Evolutionary conservation across 2,888 invertebrate genomes (phyloP).

Genomic region (Latrodectus hesperus): DNA sequence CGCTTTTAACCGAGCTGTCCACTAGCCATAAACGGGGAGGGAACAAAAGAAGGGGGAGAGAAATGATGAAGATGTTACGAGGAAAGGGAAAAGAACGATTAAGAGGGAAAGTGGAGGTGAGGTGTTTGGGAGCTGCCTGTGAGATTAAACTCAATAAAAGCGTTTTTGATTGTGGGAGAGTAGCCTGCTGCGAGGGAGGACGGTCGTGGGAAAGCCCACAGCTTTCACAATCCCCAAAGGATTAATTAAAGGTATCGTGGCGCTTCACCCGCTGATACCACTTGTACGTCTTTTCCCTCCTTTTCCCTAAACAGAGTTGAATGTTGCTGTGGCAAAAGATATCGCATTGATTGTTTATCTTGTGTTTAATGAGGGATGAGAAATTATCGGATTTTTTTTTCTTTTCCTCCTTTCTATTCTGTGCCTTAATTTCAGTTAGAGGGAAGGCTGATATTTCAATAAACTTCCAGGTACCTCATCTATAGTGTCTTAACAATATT

Average conservation of each 20-base stretch:
- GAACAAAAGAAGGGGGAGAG: constrained; percentile 20
- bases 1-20: constrained; percentile 63
- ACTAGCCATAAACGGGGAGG: background rate
- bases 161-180: constrained; percentile 69
- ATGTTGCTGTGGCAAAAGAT: constrained; percentile 25
- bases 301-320: constrained; percentile 8
- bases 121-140: constrained; percentile 68
- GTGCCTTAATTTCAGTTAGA: background rate
- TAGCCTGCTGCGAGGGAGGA: constrained; percentile 51
- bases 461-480: background rate
- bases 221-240: constrained; percentile 58
- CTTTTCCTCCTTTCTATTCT: background rate
- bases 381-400: background rate
- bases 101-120: constrained; percentile 60
- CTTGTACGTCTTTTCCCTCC: constrained; percentile 32
- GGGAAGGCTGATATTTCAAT: background rate
- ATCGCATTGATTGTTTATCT: constrained; percentile 53
- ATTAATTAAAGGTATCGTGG: constrained; percentile 66
- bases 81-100: constrained; percentile 55
- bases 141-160: constrained; percentile 70
- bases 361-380: constrained; percentile 33
- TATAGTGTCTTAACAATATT: too few species aligned
- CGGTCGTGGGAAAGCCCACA: constrained; percentile 65
- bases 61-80: constrained; percentile 65
- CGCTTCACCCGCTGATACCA: constrained; percentile 27